These are phyloP conservation scores for Aptenodytes forsteri DNA, from an alignment of 2,113 vertebrate genomes.

Conservation along the genomic window DNA sequence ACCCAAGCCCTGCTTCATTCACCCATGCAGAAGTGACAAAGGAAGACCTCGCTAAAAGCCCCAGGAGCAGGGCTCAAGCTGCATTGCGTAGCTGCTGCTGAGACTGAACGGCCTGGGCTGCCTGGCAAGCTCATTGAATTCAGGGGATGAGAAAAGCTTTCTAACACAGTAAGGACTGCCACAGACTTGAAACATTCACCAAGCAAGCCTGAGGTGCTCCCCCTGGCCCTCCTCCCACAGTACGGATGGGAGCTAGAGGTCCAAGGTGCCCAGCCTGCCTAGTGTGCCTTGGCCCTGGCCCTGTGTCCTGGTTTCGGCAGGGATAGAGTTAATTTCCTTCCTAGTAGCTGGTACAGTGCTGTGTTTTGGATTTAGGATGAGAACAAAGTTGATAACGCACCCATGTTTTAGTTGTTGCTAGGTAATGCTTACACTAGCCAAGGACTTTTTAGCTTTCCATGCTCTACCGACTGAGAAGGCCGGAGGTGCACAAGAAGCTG, in stretches of 20 bases:
- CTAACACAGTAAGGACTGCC: not conserved
- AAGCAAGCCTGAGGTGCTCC: not conserved
- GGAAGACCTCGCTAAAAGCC: not conserved
- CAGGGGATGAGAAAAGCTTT: not conserved
- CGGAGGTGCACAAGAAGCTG: too few relatives aligned
- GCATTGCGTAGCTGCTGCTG: not conserved
- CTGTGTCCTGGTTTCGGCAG: too few relatives aligned
- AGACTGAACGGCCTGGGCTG: not conserved
- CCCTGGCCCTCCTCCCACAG: not conserved
- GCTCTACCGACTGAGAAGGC: too few relatives aligned
- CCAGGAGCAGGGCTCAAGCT: not conserved
- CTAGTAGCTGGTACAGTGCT: too few relatives aligned
- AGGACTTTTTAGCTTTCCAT: too few relatives aligned
- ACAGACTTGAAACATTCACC: not conserved
- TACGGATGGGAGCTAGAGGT: not conserved
- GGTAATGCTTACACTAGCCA: too few relatives aligned
- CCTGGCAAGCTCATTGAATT: not conserved
- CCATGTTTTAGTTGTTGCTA: too few relatives aligned
- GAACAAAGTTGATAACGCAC: too few relatives aligned
- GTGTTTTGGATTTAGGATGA: too few relatives aligned
- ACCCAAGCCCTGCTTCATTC: not conserved
- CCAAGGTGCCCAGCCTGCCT: not conserved
- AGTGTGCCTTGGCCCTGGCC: not conserved
- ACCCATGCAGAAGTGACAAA: not conserved
- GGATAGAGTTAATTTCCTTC: too few relatives aligned